Evolutionary conservation across 2,113 vertebrate genomes (phyloP).

Genomic region (Ptyas mucosa): DNA sequence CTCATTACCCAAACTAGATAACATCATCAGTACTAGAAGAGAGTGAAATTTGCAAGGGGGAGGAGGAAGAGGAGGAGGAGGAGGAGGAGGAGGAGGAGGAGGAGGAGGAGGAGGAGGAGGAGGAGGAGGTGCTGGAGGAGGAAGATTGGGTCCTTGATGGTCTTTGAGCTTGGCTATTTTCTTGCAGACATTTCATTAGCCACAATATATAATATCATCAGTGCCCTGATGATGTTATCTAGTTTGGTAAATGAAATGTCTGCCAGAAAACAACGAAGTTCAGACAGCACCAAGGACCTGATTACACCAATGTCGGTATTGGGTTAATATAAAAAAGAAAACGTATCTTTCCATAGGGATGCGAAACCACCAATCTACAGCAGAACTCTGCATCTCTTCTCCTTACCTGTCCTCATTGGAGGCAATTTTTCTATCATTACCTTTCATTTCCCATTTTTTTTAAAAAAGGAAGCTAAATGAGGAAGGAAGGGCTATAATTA

Average conservation of each 20-base stretch:
- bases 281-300: neutral
- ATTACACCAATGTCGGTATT: neutral
- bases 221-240: too few species aligned
- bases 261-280: neutral
- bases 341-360: neutral
- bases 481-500: neutral
- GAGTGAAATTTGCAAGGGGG: too few species aligned
- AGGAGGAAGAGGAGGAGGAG: too few species aligned
- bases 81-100: too few species aligned
- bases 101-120: too few species aligned
- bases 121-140: too few species aligned
- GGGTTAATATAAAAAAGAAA: neutral
- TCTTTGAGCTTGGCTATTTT: too few species aligned
- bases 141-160: too few species aligned
- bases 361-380: neutral
- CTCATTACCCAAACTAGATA: too few species aligned
- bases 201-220: neutral
- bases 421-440: neutral
- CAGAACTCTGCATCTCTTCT: neutral
- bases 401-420: neutral
- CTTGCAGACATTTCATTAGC: neutral
- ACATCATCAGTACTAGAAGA: too few species aligned
- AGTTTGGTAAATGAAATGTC: neutral
- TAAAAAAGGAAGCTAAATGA: neutral
- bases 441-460: neutral